Evolutionary conservation across 2,888 invertebrate species (phyloP), one percentile per base, ranked within the genome.

Genomic region (Stegana nigrithorax): DNA sequence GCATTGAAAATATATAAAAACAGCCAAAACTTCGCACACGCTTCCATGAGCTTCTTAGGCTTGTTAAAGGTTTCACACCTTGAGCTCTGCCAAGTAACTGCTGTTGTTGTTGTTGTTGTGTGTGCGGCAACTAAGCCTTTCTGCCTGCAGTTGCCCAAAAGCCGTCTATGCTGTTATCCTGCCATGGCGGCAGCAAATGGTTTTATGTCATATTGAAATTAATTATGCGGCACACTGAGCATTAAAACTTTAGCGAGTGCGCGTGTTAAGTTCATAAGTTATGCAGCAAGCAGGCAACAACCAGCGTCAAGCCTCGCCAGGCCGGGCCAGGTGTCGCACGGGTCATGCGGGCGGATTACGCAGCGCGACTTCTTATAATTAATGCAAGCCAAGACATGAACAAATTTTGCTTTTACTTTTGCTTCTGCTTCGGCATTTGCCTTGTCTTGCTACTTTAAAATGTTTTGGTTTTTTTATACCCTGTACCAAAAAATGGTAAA

Each of bases 301-400:
- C 36, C 45, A 45, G 14, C 26, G 36, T 50, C 32, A 26, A 23
- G 36, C n/a, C n/a, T n/a, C n/a, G n/a, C n/a, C n/a, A n/a, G n/a
- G n/a, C n/a, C n/a, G n/a, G n/a, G n/a, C n/a, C n/a, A n/a, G n/a
- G n/a, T n/a, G n/a, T n/a, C n/a, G n/a, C n/a, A n/a, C n/a, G n/a
- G n/a, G n/a, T n/a, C n/a, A n/a, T n/a, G n/a, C n/a, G n/a, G n/a
- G n/a, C n/a, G n/a, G n/a, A n/a, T n/a, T n/a, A n/a, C n/a, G n/a
- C 68, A 42, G 66, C 68, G 70, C 68, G 73, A 74, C 76, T 76
- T 75, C 75, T 82, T 75, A 82, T 83, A 72, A 83, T 82, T 83
- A 82, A 83, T 83, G 82, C 80, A 82, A 68, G 71, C 73, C 71
- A 59, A 75, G 63, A 74, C 75, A 81, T 81, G 79, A 78, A 81